These are phyloP conservation scores for Pantala flavescens DNA, from an alignment of 1,140 invertebrate genomes.

Conservation along the genomic window DNA sequence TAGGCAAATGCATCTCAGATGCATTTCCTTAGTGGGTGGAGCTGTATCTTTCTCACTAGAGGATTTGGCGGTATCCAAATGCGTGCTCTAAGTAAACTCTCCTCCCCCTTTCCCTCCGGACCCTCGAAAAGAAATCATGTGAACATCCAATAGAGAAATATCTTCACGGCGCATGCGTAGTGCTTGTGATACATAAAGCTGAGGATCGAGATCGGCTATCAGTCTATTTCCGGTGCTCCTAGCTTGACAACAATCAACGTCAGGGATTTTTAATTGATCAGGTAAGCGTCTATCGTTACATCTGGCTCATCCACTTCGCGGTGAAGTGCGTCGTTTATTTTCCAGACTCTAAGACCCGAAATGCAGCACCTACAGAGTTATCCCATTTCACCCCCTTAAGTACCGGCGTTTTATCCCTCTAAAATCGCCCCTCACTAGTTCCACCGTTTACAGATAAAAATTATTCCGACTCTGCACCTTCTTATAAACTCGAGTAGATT, in stretches of 20 bases:
- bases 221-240: neutral
- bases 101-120: neutral
- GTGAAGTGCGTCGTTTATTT: neutral
- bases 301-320: no score
- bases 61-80: no score
- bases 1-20: no score
- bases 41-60: no score
- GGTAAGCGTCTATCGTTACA: neutral
- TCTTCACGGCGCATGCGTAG: neutral
- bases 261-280: neutral
- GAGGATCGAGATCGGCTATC: neutral
- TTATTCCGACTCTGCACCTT: no score
- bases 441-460: no score
- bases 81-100: no score
- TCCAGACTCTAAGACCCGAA: neutral
- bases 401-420: neutral
- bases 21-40: no score
- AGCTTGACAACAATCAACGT: neutral
- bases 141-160: neutral
- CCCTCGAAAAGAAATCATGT: neutral
- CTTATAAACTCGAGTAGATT: no score
- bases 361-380: neutral
- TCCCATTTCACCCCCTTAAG: neutral
- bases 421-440: no score
- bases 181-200: neutral